Conservation (phyloP, 2,888 invertebrate species). For the Zaprionus obscuricornis region DNA sequence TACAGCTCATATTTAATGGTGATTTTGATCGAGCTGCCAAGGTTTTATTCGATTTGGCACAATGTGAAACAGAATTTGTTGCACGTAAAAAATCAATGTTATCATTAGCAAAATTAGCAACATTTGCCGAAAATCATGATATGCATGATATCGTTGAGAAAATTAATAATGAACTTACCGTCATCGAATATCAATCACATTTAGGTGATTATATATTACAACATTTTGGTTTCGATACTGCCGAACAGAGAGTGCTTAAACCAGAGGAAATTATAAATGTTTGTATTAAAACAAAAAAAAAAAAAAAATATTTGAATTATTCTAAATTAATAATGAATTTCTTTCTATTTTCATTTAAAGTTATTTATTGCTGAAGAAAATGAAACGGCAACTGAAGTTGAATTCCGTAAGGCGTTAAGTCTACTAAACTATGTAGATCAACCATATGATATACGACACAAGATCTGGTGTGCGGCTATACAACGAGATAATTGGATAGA, state of each 20-base stretch:
- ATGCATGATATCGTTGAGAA: slow-evolving; percentile 84
- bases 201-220: slow-evolving; percentile 89
- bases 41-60: slow-evolving; percentile 87
- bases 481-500: slow-evolving; percentile 88
- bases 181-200: slow-evolving; percentile 91
- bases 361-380: slow-evolving; percentile 90
- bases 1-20: slow-evolving; percentile 87
- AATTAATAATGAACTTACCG: slow-evolving; percentile 86
- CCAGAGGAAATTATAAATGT: slow-evolving; percentile 92
- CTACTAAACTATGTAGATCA: slow-evolving; percentile 85
- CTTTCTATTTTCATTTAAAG: slow-evolving; percentile 84
- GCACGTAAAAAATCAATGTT: slow-evolving; percentile 89
- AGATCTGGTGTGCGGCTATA: slow-evolving; percentile 92
- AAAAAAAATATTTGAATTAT: not conserved
- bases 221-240: slow-evolving; percentile 88
- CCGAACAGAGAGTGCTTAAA: slow-evolving; percentile 88
- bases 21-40: slow-evolving; percentile 86
- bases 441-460: slow-evolving; percentile 81
- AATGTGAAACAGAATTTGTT: slow-evolving; percentile 87
- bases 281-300: too few relatives aligned
- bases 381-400: slow-evolving; percentile 89
- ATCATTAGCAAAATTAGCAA: slow-evolving; percentile 90
- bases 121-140: slow-evolving; percentile 83
- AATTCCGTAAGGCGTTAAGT: slow-evolving; percentile 94
- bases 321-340: too few relatives aligned